phyloP scores from a whole-genome alignment of 2,113 vertebrate genomes.

The Pteruthius melanotis region DNA sequence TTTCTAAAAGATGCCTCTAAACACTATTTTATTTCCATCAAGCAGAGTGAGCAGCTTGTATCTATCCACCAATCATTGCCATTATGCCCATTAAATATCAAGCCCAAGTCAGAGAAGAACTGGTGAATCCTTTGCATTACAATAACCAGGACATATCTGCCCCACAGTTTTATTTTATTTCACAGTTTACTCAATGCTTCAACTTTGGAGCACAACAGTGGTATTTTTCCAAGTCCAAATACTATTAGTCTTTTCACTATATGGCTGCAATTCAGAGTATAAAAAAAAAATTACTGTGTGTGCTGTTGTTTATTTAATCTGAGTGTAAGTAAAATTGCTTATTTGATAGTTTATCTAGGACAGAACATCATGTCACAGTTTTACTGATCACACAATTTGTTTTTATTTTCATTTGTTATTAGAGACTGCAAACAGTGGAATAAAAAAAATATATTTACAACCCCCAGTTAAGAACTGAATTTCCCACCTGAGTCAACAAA shows the following conservation, averaged over 20 bases:
- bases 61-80: not conserved
- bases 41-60: not conserved
- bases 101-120: not conserved
- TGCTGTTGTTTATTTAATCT: not conserved
- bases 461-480: not conserved
- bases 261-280: not conserved
- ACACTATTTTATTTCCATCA: not conserved
- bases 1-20: not conserved
- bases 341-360: slow-evolving; percentile 19
- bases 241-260: slow-evolving; percentile 22
- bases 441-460: not conserved
- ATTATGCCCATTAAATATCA: not conserved
- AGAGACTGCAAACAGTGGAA: not conserved
- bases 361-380: not conserved
- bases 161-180: not conserved
- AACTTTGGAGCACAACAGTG: not conserved
- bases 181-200: not conserved
- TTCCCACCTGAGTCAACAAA: not conserved
- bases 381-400: not conserved
- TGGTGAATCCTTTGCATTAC: not conserved
- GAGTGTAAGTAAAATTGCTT: not conserved
- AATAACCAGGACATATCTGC: not conserved
- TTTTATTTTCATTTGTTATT: slow-evolving; percentile 8
- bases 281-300: not conserved
- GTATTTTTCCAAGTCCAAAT: slow-evolving; percentile 20